phyloP scores from a whole-genome alignment of 2,113 vertebrate genomes.

The Paraplagusia blochii region DNA sequence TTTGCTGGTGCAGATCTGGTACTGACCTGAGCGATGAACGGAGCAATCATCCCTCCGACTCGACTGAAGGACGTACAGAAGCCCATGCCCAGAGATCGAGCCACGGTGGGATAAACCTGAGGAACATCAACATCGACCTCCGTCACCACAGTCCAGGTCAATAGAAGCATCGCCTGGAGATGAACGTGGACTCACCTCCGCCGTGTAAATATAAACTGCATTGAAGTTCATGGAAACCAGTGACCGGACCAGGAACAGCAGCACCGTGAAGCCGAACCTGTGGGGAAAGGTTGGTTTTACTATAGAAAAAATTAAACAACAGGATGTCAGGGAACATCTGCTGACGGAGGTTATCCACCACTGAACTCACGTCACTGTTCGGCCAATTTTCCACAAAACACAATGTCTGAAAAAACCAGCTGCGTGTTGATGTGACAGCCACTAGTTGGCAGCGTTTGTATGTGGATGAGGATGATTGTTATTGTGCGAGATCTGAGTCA shows the following conservation, averaged over 20 bases:
- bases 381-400: too few species aligned
- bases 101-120: constrained; percentile 91
- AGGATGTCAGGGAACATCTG: too few species aligned
- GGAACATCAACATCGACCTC: not conserved
- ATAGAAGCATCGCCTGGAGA: not conserved
- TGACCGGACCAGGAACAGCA: constrained; percentile 89
- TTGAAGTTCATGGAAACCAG: constrained; percentile 93
- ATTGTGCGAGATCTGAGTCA: not conserved
- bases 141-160: not conserved
- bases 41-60: constrained; percentile 92
- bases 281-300: not conserved
- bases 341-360: too few species aligned
- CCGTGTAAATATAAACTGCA: constrained; percentile 95
- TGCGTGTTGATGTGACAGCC: too few species aligned
- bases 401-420: too few species aligned
- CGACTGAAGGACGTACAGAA: constrained; percentile 89
- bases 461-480: too few species aligned
- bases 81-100: constrained; percentile 89
- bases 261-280: constrained; percentile 80
- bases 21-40: constrained; percentile 83
- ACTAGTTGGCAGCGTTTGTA: too few species aligned
- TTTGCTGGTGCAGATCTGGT: too few species aligned
- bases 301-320: too few species aligned
- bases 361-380: too few species aligned
- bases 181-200: constrained; percentile 79